Conservation (phyloP, 2,888 invertebrate species). For the Mesorhabditis sp. region DNA sequence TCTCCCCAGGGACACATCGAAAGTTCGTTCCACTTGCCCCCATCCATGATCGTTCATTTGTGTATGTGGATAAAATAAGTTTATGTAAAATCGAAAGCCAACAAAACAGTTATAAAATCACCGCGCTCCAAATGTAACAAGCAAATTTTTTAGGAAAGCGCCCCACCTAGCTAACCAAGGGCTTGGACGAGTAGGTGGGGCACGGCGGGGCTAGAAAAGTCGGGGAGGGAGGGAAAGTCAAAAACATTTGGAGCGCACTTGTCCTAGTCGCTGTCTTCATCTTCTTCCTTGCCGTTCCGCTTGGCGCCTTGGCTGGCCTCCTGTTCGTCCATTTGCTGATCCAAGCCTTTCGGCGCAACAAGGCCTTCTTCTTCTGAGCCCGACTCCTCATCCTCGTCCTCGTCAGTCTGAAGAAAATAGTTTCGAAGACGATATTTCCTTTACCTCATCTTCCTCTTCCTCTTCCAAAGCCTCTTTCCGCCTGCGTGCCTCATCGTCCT, state of each 20-base stretch:
- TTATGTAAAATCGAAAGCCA: too few relatives aligned
- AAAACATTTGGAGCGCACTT: not conserved
- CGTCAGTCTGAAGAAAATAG: conserved; percentile 9
- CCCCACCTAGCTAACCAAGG: too few relatives aligned
- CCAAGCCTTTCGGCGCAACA: conserved; percentile 53
- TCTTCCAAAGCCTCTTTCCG: conserved; percentile 39
- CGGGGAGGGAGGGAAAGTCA: not conserved
- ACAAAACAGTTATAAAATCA: too few relatives aligned
- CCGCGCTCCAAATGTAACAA: too few relatives aligned
- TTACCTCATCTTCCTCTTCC: conserved; percentile 41
- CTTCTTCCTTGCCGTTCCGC: conserved; percentile 14
- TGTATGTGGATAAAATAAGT: too few relatives aligned
- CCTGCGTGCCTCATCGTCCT: conserved; percentile 76
- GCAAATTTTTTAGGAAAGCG: too few relatives aligned
- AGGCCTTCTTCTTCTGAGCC: conserved; percentile 53
- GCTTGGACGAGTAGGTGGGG: too few relatives aligned
- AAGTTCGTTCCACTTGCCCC: too few relatives aligned
- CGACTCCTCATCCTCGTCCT: conserved; percentile 37
- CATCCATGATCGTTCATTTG: too few relatives aligned
- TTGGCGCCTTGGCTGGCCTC: conserved; percentile 30
- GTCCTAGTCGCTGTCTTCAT: conserved; percentile 14
- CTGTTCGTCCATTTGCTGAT: conserved; percentile 51
- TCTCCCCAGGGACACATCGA: too few relatives aligned
- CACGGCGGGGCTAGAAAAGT: too few relatives aligned
- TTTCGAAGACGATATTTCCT: not conserved